Percentiles rank a stretch among this genome's conserved stretches.
Evolutionary conservation across 2,113 vertebrate genomes (phyloP).

Genomic region (Heptranchias perlo): DNA sequence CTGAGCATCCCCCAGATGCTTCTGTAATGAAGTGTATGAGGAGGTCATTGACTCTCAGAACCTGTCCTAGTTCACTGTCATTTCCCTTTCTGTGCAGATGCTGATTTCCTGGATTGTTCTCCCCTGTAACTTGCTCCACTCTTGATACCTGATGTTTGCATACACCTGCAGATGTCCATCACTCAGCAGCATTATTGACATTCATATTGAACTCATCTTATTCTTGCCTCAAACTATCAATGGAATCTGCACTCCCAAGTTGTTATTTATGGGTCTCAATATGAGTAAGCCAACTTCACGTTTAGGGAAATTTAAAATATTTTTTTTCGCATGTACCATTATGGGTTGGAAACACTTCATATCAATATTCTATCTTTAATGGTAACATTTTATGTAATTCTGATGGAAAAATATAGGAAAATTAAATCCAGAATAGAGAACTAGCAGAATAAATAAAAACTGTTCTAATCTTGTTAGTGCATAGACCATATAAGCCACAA

Average conservation of each 20-base stretch:
- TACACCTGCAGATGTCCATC: neutral
- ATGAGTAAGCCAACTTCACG: neutral
- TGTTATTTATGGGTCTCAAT: no score
- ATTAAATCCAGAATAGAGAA: neutral
- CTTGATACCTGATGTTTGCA: neutral
- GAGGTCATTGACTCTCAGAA: neutral
- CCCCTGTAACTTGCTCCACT: neutral
- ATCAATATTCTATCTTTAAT: neutral
- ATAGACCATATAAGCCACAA: neutral
- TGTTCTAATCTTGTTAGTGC: neutral
- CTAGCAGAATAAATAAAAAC: neutral
- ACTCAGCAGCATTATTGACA: neutral
- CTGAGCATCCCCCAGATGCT: neutral
- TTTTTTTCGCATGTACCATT: no score
- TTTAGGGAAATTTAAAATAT: no score
- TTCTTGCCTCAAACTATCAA: neutral
- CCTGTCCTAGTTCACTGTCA: neutral
- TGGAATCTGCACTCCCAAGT: neutral
- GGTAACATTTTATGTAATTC: neutral
- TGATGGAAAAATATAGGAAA: neutral
- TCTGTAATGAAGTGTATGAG: conserved; percentile 8
- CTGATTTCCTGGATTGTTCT: neutral
- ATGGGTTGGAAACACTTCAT: neutral
- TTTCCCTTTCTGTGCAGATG: neutral
- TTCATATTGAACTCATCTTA: neutral